Percentiles rank a stretch among this genome's conserved stretches.
Evolutionary conservation across 2,888 invertebrate genomes (phyloP).

Genomic region (Drosophila crucigera): DNA sequence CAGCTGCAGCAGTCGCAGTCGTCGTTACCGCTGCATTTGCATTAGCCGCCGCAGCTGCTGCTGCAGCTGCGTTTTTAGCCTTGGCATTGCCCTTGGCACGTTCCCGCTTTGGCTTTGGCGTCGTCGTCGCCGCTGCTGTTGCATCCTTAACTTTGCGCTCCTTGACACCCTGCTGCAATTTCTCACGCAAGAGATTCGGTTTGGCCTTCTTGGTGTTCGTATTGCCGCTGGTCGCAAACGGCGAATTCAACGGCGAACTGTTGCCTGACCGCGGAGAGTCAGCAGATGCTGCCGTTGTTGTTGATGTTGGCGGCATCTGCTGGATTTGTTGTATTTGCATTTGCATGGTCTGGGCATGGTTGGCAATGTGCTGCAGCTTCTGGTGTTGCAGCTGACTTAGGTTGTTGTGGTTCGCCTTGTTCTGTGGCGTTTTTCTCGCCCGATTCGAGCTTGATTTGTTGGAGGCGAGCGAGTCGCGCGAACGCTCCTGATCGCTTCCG

Average conservation of each 20-base stretch:
- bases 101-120: conserved; percentile 76
- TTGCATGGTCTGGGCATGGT: conserved; percentile 44
- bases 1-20: conserved; percentile 25
- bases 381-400: conserved; percentile 33
- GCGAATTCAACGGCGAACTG: conserved; percentile 56
- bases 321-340: conserved; percentile 35
- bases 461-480: conserved; percentile 86
- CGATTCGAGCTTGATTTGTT: conserved; percentile 80
- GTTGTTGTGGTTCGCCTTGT: conserved; percentile 41
- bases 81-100: conserved; percentile 78
- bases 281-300: conserved; percentile 22
- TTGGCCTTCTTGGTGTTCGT: conserved; percentile 75
- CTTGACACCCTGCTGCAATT: conserved; percentile 82
- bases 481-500: conserved; percentile 86
- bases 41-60: conserved; percentile 16
- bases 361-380: conserved; percentile 49
- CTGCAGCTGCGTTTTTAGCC: conserved; percentile 60
- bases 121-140: conserved; percentile 44
- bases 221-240: conserved; percentile 8
- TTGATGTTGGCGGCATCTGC: conserved; percentile 19
- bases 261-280: conserved; percentile 66
- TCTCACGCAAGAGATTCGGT: conserved; percentile 82
- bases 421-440: conserved; percentile 55
- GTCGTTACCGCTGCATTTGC: background rate
- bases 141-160: conserved; percentile 79